These are phyloP conservation scores for Hypolimnas misippus DNA, from an alignment of 2,888 invertebrate species.

Conservation along the genomic window DNA sequence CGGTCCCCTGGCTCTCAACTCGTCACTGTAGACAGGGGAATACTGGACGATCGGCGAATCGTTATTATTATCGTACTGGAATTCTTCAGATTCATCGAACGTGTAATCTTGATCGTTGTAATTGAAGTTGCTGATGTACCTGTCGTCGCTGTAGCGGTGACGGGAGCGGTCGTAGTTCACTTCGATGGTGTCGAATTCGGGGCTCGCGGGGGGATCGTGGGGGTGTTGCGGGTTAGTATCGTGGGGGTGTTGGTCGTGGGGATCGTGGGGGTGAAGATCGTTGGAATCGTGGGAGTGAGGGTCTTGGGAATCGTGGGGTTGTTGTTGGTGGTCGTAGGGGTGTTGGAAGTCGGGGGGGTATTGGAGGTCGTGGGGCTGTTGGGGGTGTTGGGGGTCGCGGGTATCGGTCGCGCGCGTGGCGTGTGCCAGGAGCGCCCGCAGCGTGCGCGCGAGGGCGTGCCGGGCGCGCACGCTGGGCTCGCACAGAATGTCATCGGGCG, in stretches of 20 bases:
- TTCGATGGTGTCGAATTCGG: conserved; percentile 50
- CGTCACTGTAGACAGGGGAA: conserved; percentile 63
- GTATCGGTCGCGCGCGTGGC: conserved; percentile 55
- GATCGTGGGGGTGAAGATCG: not conserved
- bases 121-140: conserved; percentile 68
- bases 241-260: conserved; percentile 36
- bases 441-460: conserved; percentile 57
- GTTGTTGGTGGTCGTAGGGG: not conserved
- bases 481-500: conserved; percentile 85
- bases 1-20: conserved; percentile 76
- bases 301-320: too few species aligned
- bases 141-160: conserved; percentile 64
- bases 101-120: conserved; percentile 56
- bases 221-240: conserved; percentile 52
- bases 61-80: conserved; percentile 66
- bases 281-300: not conserved
- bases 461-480: conserved; percentile 52
- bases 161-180: conserved; percentile 60
- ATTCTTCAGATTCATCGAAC: conserved; percentile 75
- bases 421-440: conserved; percentile 69
- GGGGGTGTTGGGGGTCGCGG: conserved; percentile 16
- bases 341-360: not conserved
- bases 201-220: conserved; percentile 29
- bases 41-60: conserved; percentile 56
- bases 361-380: conserved; percentile 42